Evolutionary conservation across 2,888 invertebrate genomes (phyloP).

Genomic region (Crematogaster levior): DNA sequence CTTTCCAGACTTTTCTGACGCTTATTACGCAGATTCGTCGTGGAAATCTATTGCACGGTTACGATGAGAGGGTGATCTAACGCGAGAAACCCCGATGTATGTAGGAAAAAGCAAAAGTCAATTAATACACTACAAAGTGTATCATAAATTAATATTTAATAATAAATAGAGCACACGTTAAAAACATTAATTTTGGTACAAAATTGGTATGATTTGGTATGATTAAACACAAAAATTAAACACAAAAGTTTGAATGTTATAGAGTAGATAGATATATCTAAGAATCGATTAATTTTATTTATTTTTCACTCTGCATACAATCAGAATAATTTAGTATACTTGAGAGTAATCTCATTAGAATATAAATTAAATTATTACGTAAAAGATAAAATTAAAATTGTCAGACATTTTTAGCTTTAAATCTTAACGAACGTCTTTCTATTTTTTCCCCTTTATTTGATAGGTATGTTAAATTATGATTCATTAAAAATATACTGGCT

Average conservation of each 20-base stretch:
- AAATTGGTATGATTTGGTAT: no score
- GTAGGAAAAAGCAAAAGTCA: neutral
- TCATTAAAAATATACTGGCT: neutral
- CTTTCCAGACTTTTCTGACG: constrained; percentile 60
- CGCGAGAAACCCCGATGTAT: neutral
- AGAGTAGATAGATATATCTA: neutral
- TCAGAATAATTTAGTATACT: neutral
- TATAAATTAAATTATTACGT: neutral
- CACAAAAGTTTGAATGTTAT: no score
- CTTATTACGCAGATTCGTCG: constrained; percentile 73
- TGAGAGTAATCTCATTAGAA: neutral
- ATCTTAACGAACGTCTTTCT: neutral
- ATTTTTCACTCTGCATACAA: neutral
- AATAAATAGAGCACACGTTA: neutral
- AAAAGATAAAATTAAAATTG: no score
- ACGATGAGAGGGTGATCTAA: constrained; percentile 17
- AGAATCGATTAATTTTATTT: neutral
- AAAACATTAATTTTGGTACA: no score
- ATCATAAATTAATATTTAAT: constrained; percentile 5
- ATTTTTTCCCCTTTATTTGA: neutral
- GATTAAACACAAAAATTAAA: no score
- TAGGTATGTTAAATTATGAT: neutral
- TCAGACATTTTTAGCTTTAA: no score
- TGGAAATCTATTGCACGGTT: constrained; percentile 38
- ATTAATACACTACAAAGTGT: neutral